phyloP scores from a whole-genome alignment of 2,797 vertebrate species.

The Setipinna tenuifilis region DNA sequence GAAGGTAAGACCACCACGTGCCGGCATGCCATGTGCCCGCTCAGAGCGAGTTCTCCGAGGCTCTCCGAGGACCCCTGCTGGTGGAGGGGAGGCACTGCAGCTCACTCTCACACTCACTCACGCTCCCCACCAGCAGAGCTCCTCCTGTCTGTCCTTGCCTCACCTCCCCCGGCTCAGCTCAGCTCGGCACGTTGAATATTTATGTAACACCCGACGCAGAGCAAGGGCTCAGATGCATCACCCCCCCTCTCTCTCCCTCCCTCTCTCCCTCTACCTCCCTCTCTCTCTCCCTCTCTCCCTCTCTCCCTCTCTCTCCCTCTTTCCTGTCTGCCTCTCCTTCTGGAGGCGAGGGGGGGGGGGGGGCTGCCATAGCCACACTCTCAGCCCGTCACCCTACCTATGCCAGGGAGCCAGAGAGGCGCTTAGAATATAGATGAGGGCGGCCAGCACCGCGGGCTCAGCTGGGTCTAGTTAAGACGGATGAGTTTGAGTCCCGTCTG shows the following conservation, averaged over 20 bases:
- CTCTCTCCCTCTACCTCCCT: background rate
- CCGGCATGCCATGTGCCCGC: background rate
- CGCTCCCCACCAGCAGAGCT: background rate
- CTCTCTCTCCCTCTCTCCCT: too few relatives aligned
- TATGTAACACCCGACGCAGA: background rate
- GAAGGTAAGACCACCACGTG: slow-evolving; percentile 78
- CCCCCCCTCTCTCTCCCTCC: background rate
- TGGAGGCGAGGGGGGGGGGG: too few relatives aligned
- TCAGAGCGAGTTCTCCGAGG: too few relatives aligned
- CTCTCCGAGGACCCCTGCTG: slow-evolving; percentile 65
- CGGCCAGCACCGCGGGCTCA: background rate
- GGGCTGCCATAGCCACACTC: too few relatives aligned
- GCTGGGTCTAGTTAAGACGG: background rate
- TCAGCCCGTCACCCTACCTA: too few relatives aligned
- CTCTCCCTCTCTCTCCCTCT: too few relatives aligned
- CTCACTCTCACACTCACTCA: background rate
- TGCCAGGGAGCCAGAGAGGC: background rate
- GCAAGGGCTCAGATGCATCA: background rate
- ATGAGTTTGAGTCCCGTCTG: background rate
- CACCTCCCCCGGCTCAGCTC: background rate
- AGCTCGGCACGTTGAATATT: background rate
- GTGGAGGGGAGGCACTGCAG: slow-evolving; percentile 40
- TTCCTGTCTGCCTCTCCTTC: too few relatives aligned
- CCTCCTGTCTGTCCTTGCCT: background rate
- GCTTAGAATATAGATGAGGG: background rate